Evolutionary conservation across 2,113 vertebrate genomes (phyloP).

Genomic region (Phylloscopus whistleri): DNA sequence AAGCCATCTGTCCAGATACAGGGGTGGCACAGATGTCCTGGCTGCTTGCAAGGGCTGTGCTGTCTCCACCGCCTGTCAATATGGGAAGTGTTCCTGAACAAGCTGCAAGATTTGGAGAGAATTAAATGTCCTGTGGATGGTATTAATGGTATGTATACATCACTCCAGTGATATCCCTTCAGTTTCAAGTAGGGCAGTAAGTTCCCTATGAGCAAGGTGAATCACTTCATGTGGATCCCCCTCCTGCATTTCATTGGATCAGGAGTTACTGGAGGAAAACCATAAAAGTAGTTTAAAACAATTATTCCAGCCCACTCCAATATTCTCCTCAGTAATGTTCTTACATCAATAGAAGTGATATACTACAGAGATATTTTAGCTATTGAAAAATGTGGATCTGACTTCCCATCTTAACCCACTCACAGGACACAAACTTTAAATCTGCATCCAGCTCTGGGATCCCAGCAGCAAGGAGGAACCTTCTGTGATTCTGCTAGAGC

Average conservation of each 20-base stretch:
- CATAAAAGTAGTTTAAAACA: background rate
- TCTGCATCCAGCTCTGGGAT: background rate
- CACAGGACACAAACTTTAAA: background rate
- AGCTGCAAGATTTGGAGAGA: background rate
- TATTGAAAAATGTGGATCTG: background rate
- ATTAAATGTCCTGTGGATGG: background rate
- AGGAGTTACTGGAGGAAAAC: background rate
- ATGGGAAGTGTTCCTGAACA: background rate
- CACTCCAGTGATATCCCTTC: background rate
- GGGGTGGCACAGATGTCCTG: background rate
- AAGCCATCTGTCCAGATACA: background rate
- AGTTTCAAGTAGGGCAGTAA: background rate
- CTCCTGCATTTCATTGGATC: background rate
- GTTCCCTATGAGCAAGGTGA: background rate
- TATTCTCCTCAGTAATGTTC: background rate
- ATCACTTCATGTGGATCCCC: background rate
- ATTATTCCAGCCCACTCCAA: background rate
- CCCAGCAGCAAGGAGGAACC: background rate
- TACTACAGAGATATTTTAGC: background rate
- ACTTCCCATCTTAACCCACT: background rate
- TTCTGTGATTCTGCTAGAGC: background rate
- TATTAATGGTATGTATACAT: background rate
- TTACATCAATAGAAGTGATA: background rate
- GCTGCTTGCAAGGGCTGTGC: background rate
- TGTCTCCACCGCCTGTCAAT: background rate